These are phyloP conservation scores for Parochlus steinenii DNA, from an alignment of 2,888 invertebrate genomes.

Conservation along the genomic window DNA sequence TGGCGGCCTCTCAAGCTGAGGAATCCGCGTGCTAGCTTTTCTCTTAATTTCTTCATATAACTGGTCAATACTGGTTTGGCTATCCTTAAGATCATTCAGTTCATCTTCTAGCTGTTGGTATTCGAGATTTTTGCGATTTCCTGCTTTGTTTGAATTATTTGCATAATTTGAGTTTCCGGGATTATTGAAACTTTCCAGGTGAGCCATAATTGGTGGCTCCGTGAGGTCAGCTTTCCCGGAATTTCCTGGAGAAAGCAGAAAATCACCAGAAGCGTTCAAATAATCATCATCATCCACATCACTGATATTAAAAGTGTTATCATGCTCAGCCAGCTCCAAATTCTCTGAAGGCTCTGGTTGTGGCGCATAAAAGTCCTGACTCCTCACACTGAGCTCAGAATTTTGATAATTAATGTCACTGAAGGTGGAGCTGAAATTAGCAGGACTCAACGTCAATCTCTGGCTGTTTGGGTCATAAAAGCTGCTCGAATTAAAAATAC, in stretches of 20 bases:
- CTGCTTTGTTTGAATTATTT: slow-evolving; percentile 17
- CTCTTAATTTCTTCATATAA: slow-evolving; percentile 51
- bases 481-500: slow-evolving; percentile 4
- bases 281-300: slow-evolving; percentile 11
- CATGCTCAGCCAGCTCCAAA: slow-evolving; percentile 31
- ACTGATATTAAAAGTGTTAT: slow-evolving; percentile 19
- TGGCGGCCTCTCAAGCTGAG: background rate
- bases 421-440: slow-evolving; percentile 37
- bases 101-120: no score
- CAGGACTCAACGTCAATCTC: slow-evolving; percentile 25
- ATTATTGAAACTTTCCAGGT: slow-evolving; percentile 11
- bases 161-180: slow-evolving; percentile 10
- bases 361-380: slow-evolving; percentile 44
- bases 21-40: slow-evolving; percentile 11
- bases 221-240: slow-evolving; percentile 6
- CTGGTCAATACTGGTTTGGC: slow-evolving; percentile 39
- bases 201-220: background rate
- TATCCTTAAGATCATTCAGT: slow-evolving; percentile 14
- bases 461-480: slow-evolving; percentile 4
- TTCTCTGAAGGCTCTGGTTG: slow-evolving; percentile 31
- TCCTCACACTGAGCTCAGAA: slow-evolving; percentile 46
- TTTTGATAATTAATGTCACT: slow-evolving; percentile 48
- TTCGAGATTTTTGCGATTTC: background rate
- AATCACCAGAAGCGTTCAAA: slow-evolving; percentile 18
- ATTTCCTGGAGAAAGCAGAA: slow-evolving; percentile 13